Evolutionary conservation across 2,888 invertebrate species (phyloP).

Genomic region (Caradrina kadenii): DNA sequence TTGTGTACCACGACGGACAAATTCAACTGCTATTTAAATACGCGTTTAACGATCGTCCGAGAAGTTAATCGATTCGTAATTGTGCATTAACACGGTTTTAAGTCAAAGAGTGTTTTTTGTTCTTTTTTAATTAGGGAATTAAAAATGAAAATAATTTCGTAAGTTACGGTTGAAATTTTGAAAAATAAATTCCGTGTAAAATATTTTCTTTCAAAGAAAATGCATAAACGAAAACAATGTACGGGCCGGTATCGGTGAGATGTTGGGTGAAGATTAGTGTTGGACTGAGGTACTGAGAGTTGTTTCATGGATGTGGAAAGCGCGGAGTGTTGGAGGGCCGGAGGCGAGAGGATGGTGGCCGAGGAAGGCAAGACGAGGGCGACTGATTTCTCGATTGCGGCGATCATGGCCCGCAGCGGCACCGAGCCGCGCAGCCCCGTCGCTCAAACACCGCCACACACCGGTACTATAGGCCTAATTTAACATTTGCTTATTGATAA

Average conservation of each 20-base stretch:
- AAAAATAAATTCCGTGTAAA: conserved; percentile 37
- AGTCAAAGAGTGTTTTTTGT: conserved; percentile 43
- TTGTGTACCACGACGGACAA: conserved; percentile 65
- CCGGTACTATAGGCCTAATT: conserved; percentile 84
- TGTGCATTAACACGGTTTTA: conserved; percentile 51
- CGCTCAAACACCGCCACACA: conserved; percentile 84
- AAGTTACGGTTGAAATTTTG: conserved; percentile 38
- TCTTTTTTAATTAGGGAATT: not conserved
- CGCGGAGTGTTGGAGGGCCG: conserved; percentile 84
- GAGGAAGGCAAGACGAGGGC: conserved; percentile 91
- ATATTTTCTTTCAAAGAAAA: conserved; percentile 51
- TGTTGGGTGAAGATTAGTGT: conserved; percentile 71
- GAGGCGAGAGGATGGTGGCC: conserved; percentile 87
- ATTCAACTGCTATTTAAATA: conserved; percentile 62
- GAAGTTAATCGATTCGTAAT: conserved; percentile 55
- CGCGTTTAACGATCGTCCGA: conserved; percentile 65
- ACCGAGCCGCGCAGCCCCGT: conserved; percentile 86
- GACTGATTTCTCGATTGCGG: conserved; percentile 98
- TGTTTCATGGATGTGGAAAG: conserved; percentile 89
- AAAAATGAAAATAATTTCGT: conserved; percentile 52
- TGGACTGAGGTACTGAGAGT: conserved; percentile 74
- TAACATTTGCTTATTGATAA: conserved; percentile 28
- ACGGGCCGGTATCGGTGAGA: conserved; percentile 81
- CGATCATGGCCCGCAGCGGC: conserved; percentile 95
- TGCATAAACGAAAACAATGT: conserved; percentile 74